Evolutionary conservation across 2,888 invertebrate genomes (phyloP).

Genomic region (Orchestes rusci): DNA sequence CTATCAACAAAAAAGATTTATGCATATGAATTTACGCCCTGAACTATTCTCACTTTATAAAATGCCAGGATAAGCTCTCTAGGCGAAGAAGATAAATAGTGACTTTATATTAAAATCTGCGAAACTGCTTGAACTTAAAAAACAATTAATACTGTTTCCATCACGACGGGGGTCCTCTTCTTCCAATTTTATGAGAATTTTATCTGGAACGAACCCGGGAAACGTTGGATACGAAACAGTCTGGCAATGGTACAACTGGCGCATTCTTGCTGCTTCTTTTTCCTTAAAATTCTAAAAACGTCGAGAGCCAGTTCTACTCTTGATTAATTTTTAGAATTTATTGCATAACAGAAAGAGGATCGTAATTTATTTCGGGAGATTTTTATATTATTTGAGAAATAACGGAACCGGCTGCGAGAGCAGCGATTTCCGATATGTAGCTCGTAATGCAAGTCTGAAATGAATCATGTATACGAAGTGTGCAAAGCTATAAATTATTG

Average conservation of each 20-base stretch:
- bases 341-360: slow-evolving; percentile 36
- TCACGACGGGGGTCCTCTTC: slow-evolving; percentile 14
- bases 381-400: slow-evolving; percentile 23
- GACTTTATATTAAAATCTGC: slow-evolving; percentile 21
- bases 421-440: too few species aligned
- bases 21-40: too few species aligned
- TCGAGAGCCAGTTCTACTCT: slow-evolving; percentile 33
- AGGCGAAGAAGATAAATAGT: slow-evolving; percentile 22
- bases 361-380: slow-evolving; percentile 32
- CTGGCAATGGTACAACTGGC: slow-evolving; percentile 35
- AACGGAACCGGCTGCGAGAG: too few species aligned
- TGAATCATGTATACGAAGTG: too few species aligned
- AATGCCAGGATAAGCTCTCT: too few species aligned
- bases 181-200: slow-evolving; percentile 24
- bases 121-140: slow-evolving; percentile 20
- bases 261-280: slow-evolving; percentile 33
- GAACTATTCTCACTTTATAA: too few species aligned
- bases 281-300: slow-evolving; percentile 33
- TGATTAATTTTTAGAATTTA: slow-evolving; percentile 40
- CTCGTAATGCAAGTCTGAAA: too few species aligned
- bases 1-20: too few species aligned
- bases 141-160: slow-evolving; percentile 21
- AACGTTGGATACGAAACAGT: slow-evolving; percentile 23
- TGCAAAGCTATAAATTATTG: too few species aligned
- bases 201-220: slow-evolving; percentile 15